Evolutionary conservation across 92 coral and sea anemone genomes (phyloP), one percentile per base, ranked within the genome.

Genomic region (Heliopora coerulea): DNA sequence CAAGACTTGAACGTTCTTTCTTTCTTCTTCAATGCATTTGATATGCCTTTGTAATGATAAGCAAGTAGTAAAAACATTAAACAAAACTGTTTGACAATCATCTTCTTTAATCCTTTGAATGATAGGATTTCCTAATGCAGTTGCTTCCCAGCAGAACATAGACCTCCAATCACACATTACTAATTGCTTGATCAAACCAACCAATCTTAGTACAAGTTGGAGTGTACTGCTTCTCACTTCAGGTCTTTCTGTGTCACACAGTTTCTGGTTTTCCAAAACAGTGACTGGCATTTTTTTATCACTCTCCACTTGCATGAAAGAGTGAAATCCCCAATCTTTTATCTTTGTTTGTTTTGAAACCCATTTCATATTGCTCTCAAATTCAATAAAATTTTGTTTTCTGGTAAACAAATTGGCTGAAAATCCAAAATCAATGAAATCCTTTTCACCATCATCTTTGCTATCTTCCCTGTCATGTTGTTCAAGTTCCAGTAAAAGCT

Each of bases 361-460:
- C 39, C 35, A 13, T 30, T 19, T 31, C 37, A 50, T 27, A 3
- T 23, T 37, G 0, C 54, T 27, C 18, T 70, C 58, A 52, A 70
- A 70, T 41, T 52, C 77, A 70, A 70, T 35, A 52, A 70, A 10
- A 41, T 70, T 54, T 8, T 56, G 61, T 56, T 28, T 56, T 28
- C 18, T 31, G 3, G 61, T 56, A 23, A 56, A 56, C 61, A 56
- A 7, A 46, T 46, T 15, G n/a, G 15, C 52, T 15, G 52, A 46
- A 46, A 6, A 46, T 15, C 52, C 52, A 2, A 15, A 46, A n/a
- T 15, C 2, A 46, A 6, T 6, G 7, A 46, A 15, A 10, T 15
- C 52, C n/a, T 46, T 46, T 2, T 46, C 52, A 46, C 15, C 15
- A 2, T 46, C 52, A 8, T 46, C n/a, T 6, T 15, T 15, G 2